Conservation (phyloP, 1,140 invertebrate genomes). For the Drosophila malerkotliana region DNA sequence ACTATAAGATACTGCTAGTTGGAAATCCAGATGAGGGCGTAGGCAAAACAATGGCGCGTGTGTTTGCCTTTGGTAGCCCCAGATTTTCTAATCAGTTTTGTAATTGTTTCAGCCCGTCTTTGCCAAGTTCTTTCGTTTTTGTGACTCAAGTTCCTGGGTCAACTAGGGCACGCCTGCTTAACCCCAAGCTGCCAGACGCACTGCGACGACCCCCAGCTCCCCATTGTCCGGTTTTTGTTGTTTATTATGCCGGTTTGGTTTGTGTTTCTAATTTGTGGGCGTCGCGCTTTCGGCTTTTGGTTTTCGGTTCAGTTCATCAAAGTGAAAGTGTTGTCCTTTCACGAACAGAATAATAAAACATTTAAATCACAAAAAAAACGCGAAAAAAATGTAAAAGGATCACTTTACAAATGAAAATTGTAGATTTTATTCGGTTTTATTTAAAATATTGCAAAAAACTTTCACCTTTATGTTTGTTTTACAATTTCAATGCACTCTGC, state of each 20-base stretch:
- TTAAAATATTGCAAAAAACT: not conserved
- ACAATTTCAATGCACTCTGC: slow-evolving; percentile 9
- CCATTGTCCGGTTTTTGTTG: slow-evolving; percentile 27
- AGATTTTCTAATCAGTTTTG: slow-evolving; percentile 82
- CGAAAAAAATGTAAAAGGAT: not conserved
- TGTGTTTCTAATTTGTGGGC: slow-evolving; percentile 26
- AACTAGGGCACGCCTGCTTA: slow-evolving; percentile 56
- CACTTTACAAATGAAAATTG: not conserved
- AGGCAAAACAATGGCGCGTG: slow-evolving; percentile 67
- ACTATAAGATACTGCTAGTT: slow-evolving; percentile 14
- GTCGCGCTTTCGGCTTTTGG: not conserved
- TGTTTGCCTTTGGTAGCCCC: slow-evolving; percentile 52
- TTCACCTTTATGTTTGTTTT: slow-evolving; percentile 1
- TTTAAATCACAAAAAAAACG: not conserved
- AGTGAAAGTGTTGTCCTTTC: slow-evolving; percentile 11
- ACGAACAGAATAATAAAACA: slow-evolving; percentile 17
- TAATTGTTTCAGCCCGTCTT: slow-evolving; percentile 71
- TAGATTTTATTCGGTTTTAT: not conserved
- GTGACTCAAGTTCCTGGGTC: slow-evolving; percentile 43
- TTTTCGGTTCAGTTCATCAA: slow-evolving; percentile 33
- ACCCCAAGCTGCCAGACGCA: slow-evolving; percentile 69
- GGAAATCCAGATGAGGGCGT: slow-evolving; percentile 54
- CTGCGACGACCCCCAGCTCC: slow-evolving; percentile 8
- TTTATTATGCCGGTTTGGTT: slow-evolving; percentile 39
- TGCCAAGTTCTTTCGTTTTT: slow-evolving; percentile 30